Base-by-base conservation (phyloP, 2,888 invertebrate genomes). In the Desoria tigrina region DNA sequence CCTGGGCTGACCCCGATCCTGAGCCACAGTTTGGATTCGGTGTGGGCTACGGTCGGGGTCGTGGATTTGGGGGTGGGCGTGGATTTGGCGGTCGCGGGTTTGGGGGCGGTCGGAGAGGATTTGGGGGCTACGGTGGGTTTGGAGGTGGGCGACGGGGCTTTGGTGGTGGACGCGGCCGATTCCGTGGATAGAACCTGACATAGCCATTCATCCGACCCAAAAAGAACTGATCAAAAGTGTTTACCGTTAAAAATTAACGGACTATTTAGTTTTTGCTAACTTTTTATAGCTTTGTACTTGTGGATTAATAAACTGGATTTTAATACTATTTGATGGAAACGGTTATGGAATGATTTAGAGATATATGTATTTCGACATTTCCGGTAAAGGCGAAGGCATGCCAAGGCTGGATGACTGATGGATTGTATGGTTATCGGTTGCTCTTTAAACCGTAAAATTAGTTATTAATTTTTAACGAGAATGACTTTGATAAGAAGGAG, bases 41-140 rank as follows among this genome's bases (percentile, higher is more conserved):
- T 6, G 45, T 6, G 6, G 45, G 45, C 16, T 45, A 45, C 21
- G 45, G 45, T 45, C 9, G 45, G 21, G 45, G 45, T 16, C 4
- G 21, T 6, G 21, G 55, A 6, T n/a, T 9, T 16, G 37, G 55
- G 7, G 23, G 23, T 51, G 28, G 55, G 14, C 6, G 32, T 7
- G 28, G 32, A 32, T 55, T 18, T 18, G 28, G 37, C n/a, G 45
- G 26, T 51, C 24, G 24, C 9, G 51, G 51, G 16, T 24, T 7
- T 21, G 24, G 7, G 24, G 16, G 51, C 11, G 51, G 51, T 9
- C 51, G 24, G 2, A 42, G 37, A 4, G 4, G 18, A 6, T 39
- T 57, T 21, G 21, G 24, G 42, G 42, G 57, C n/a, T n/a, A n/a
- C n/a, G 45, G 26, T 51, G 51, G 51, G 16, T 24, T 7, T 21